Evolutionary conservation across 2,113 vertebrate species (phyloP).

Genomic region (Malurus alboscapulatus): DNA sequence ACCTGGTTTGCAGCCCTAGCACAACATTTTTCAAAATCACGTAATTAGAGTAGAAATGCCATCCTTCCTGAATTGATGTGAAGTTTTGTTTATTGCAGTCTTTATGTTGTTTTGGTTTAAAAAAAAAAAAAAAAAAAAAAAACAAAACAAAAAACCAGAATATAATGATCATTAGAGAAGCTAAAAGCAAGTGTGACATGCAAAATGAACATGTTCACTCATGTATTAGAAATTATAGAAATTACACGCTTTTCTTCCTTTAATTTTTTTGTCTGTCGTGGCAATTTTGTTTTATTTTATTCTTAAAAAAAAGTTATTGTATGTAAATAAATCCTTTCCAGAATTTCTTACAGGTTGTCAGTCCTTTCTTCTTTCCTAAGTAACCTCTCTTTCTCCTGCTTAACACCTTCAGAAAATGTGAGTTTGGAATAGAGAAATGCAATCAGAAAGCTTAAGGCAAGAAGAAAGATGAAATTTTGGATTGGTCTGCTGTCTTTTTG

Average conservation of each 20-base stretch:
- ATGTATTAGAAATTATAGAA: background rate
- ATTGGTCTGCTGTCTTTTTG: background rate
- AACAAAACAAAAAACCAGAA: background rate
- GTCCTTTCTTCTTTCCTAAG: background rate
- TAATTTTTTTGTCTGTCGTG: background rate
- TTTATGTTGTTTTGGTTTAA: background rate
- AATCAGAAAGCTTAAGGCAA: background rate
- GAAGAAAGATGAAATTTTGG: background rate
- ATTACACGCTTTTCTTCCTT: background rate
- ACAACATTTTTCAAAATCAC: background rate
- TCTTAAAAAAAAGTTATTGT: background rate
- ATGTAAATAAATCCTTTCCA: background rate
- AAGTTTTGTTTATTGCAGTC: background rate
- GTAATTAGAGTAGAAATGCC: background rate
- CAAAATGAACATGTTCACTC: background rate
- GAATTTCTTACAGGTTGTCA: background rate
- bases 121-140: too few species aligned
- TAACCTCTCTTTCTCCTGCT: background rate
- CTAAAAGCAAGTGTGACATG: background rate
- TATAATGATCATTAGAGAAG: background rate
- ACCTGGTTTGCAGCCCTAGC: background rate
- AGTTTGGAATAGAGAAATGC: background rate
- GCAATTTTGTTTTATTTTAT: background rate
- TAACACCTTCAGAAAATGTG: background rate
- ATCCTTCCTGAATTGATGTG: background rate